Evolutionary conservation across 1,140 invertebrate species (phyloP).

Genomic region (Saxidomus purpurata): DNA sequence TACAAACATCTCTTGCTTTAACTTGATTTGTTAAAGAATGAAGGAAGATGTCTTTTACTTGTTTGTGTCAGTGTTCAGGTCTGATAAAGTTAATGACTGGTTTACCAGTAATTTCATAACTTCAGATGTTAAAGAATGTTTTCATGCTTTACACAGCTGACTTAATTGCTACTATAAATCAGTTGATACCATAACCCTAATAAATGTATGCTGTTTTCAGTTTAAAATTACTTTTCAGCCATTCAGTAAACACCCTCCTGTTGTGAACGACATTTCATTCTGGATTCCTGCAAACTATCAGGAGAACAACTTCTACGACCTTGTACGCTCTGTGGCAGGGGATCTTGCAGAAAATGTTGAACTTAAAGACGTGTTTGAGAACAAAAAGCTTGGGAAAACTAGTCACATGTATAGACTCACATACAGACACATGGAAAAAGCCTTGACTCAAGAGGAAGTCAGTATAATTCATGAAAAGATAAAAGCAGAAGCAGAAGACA

Average conservation of each 20-base stretch:
- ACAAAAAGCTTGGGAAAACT: constrained; percentile 93
- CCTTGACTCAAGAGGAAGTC: constrained; percentile 95
- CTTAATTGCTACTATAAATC: too few relatives aligned
- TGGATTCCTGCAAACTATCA: constrained; percentile 94
- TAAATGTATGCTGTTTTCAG: too few relatives aligned
- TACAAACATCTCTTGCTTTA: too few relatives aligned
- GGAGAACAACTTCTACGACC: constrained; percentile 97
- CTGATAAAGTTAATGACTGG: too few relatives aligned
- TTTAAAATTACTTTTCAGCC: constrained; percentile 91
- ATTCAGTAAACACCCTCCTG: constrained; percentile 96
- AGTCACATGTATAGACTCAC: constrained; percentile 97
- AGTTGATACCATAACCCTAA: too few relatives aligned
- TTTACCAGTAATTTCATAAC: too few relatives aligned
- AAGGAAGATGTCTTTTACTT: too few relatives aligned
- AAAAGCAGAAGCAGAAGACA: constrained; percentile 88
- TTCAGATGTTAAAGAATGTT: too few relatives aligned
- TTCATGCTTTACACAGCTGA: too few relatives aligned
- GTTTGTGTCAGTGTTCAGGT: too few relatives aligned
- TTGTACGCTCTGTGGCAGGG: constrained; percentile 95
- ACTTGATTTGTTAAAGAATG: too few relatives aligned
- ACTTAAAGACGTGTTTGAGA: constrained; percentile 95
- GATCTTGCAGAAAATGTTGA: constrained; percentile 95
- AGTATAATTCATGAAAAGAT: constrained; percentile 95
- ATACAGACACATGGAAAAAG: constrained; percentile 97
- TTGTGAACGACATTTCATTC: constrained; percentile 98